Base-by-base conservation (phyloP, 2,888 invertebrate species). In the Diaperis boleti region DNA sequence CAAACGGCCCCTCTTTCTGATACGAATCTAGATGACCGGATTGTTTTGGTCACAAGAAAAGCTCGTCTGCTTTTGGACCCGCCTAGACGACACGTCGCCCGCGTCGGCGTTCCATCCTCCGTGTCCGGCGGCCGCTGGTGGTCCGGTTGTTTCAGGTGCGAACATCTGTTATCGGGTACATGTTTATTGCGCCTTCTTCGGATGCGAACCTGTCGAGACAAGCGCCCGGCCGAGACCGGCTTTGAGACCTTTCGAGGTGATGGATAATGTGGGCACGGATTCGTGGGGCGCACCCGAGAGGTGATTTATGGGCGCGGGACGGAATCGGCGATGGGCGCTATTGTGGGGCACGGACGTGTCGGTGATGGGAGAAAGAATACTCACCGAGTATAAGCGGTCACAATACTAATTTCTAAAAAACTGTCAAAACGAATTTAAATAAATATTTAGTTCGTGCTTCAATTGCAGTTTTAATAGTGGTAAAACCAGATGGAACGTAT, bases 151-250 rank as follows among this genome's bases (percentile, higher is more conserved):
- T 59, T 49, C 39, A 59, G 59, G 59, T 59, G 59, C 20, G 49
- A 59, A 59, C 59, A 59, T 59, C 59, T 59, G 59, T 59, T 59
- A 49, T 49, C 41, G 47, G 56, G 49, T 61, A 61, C 55, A 47
- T 15, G 45, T 37, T 60, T 60, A 54, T 60, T 52, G 47, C 61
- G 55, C 61, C 45, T 42, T 52, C 39, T 39, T 50, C 49, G 29
- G 54, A 41, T 54, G 47, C 59, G 11, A 49, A 57, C 57, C 29
- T 47, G 57, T 57, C 57, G 22, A 13, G 47, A 47, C 57, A 55
- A 50, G 52, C 39, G 22, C 29, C 15, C 18, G 14, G 26, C 29
- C 41, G 41, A 54, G 29, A 42, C 29, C 15, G 41, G 26, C 54
- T 41, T 14, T 54, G 29, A 42, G 29, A 42, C 42, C n/a, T 54